A percentile compares a stretch with the other conserved stretches of the same genome.
Evolutionary conservation across 2,113 vertebrate genomes (phyloP).

Genomic region (Chloebia gouldiae): DNA sequence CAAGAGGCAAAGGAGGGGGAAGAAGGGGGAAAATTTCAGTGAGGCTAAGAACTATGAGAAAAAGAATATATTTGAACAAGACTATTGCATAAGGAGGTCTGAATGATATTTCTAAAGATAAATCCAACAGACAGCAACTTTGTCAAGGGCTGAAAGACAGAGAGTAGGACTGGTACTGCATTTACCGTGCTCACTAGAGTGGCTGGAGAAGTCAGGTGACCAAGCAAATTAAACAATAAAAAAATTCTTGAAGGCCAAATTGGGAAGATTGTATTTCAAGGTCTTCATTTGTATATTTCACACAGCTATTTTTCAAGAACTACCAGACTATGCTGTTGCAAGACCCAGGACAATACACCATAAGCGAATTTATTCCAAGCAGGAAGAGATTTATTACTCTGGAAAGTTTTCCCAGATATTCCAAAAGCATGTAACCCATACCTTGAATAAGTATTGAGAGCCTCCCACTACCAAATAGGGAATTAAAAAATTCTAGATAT

Average conservation of each 20-base stretch:
- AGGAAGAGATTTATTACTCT: neutral
- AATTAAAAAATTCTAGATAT: neutral
- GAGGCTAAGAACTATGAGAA: neutral
- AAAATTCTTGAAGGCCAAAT: neutral
- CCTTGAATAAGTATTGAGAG: neutral
- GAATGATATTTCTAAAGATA: neutral
- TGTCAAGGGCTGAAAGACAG: neutral
- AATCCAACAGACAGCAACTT: neutral
- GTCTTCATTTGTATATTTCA: neutral
- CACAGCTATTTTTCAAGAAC: neutral
- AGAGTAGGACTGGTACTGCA: neutral
- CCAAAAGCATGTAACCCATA: neutral
- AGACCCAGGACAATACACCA: neutral
- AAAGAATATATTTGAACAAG: neutral
- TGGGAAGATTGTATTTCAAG: neutral
- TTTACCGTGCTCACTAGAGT: neutral
- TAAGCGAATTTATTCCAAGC: neutral
- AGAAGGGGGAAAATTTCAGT: neutral
- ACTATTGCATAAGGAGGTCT: neutral
- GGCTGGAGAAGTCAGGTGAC: neutral
- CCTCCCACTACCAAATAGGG: neutral
- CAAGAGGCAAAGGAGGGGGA: neutral
- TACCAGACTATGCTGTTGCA: neutral
- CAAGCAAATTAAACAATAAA: neutral
- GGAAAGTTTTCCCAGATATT: neutral